Evolutionary conservation across 2,113 vertebrate genomes (phyloP).

Genomic region (Fregetta grallaria): DNA sequence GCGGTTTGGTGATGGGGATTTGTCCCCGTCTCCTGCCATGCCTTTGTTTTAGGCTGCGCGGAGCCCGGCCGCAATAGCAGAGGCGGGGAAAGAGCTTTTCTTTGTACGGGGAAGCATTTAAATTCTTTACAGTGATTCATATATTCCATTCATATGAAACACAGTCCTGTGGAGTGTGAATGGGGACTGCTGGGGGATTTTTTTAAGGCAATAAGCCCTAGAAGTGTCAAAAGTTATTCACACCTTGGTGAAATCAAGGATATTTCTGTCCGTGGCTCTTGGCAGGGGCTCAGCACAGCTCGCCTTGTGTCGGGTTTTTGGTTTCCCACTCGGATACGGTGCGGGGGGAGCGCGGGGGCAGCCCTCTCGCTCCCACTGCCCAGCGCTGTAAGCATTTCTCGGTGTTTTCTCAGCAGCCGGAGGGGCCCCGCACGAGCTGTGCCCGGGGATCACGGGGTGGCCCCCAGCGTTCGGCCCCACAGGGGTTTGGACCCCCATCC

Average conservation of each 20-base stretch:
- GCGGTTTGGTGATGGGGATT: not conserved
- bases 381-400: not conserved
- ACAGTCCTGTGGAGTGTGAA: constrained; percentile 37
- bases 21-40: constrained; percentile 20
- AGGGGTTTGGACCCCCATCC: fast-evolving
- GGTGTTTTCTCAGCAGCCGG: not conserved
- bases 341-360: not conserved
- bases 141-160: constrained; percentile 66
- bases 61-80: not conserved
- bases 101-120: constrained; percentile 57
- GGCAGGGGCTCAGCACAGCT: constrained; percentile 46
- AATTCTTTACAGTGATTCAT: constrained; percentile 66
- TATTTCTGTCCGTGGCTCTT: constrained; percentile 54
- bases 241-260: constrained; percentile 63
- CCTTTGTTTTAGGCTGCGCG: constrained; percentile 36
- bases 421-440: not conserved
- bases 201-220: constrained; percentile 33
- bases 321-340: constrained; percentile 16
- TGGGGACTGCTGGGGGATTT: constrained; percentile 46
- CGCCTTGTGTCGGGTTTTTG: not conserved
- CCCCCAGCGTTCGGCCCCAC: not conserved
- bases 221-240: constrained; percentile 65
- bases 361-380: not conserved
- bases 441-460: fast-evolving
- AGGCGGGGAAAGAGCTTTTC: constrained; percentile 20